Conservation (phyloP, 2,888 invertebrate species). For the Cheiracanthium punctorium region DNA sequence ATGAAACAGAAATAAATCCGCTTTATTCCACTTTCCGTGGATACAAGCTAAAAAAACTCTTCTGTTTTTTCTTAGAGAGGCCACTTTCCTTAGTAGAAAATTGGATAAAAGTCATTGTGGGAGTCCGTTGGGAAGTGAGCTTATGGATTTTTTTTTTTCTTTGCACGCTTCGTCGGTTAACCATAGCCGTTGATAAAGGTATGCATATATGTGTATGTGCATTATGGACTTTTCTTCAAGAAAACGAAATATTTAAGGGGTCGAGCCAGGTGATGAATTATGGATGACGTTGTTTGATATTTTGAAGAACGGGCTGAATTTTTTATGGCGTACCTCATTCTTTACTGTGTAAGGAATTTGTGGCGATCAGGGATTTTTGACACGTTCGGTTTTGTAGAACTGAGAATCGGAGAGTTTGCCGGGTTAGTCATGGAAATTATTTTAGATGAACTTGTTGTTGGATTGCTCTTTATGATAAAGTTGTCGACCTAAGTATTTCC, state of each 20-base stretch:
- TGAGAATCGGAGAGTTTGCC: no score
- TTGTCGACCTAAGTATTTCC: no score
- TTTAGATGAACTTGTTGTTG: no score
- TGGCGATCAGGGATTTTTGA: not conserved
- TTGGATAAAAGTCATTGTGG: no score
- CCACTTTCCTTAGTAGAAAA: no score
- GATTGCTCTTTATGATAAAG: no score
- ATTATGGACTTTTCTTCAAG: not conserved
- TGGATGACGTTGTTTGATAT: not conserved
- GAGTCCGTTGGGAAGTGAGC: not conserved
- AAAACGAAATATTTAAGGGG: not conserved
- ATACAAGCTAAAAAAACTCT: no score
- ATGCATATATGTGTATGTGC: not conserved
- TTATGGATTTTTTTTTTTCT: not conserved
- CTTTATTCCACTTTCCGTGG: no score
- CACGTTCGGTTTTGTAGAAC: no score
- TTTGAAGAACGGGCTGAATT: not conserved
- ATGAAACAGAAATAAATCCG: no score
- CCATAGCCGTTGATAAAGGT: not conserved
- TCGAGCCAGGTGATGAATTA: not conserved
- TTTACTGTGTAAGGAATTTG: not conserved
- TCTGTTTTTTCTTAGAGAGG: no score
- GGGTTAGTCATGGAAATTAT: no score
- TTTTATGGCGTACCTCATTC: not conserved
- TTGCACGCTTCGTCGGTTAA: not conserved